phyloP scores from a whole-genome alignment of 2,888 invertebrate genomes.

The Octonoba sinensis region DNA sequence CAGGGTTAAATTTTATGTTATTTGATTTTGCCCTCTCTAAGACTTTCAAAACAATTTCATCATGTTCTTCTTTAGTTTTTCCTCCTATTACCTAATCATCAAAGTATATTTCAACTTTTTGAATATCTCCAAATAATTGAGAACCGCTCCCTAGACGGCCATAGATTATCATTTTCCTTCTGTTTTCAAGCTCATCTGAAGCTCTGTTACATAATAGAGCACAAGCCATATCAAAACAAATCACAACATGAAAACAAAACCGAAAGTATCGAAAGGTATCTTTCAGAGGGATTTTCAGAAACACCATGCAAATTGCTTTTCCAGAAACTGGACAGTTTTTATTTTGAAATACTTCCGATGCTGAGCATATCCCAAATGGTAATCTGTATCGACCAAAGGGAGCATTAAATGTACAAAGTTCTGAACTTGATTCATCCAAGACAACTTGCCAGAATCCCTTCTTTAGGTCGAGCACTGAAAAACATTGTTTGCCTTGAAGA shows the following conservation, averaged over 20 bases:
- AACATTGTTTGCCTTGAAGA: neutral
- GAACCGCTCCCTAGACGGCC: too few relatives aligned
- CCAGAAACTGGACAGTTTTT: neutral
- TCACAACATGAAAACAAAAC: too few relatives aligned
- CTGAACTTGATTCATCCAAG: neutral
- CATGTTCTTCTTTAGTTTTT: neutral
- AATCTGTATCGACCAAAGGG: neutral
- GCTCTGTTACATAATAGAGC: too few relatives aligned
- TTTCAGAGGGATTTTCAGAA: too few relatives aligned
- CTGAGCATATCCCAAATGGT: neutral
- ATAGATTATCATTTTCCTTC: too few relatives aligned
- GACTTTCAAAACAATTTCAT: neutral
- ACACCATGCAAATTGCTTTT: too few relatives aligned
- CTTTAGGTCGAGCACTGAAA: neutral
- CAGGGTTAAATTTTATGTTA: slow-evolving; percentile 2
- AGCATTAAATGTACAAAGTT: neutral
- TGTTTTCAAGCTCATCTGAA: too few relatives aligned
- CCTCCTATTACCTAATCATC: neutral
- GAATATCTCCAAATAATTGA: neutral
- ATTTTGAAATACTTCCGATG: too few relatives aligned
- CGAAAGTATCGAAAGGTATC: too few relatives aligned
- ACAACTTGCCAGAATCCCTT: too few relatives aligned
- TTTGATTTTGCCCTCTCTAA: too few relatives aligned
- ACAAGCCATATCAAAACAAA: too few relatives aligned
- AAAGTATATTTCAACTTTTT: neutral